Evolutionary conservation across 2,888 invertebrate genomes (phyloP), one percentile per base, ranked within the genome.

Genomic region (Leptinotarsa haldemani): DNA sequence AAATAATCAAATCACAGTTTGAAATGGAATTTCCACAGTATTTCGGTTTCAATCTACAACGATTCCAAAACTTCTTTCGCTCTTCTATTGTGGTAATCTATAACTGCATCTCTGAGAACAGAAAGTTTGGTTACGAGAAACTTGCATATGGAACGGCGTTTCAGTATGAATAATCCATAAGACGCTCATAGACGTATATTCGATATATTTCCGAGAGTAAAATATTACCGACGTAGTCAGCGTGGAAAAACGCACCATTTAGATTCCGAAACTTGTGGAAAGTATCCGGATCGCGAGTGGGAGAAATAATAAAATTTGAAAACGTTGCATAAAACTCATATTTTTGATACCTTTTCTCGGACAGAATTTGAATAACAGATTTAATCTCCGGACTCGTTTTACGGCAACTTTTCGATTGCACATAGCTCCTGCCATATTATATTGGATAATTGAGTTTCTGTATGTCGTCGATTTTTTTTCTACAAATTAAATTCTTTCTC

Each of bases 361-460:
- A 61, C 52, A 18, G 52, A 53, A 67, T 67, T 53, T 67, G 67
- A 67, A 67, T 67, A 53, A 52, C 67, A 67, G 53, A 67, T 67
- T 67, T 40, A 67, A 52, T 67, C 53, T n/a, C 53, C 67, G 20
- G 53, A 67, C 53, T 52, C 67, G 16, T 53, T 67, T n/a, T 13
- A 20, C 53, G 52, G 53, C 25, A 48, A 67, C n/a, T 20, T 67
- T 53, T 47, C 67, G 61, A 61, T 61, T 16, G 61, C 16, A 61
- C 40, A 13, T 9, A 61, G n/a, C 25, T 25, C 15, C 16, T 25
- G 16, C 40, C 7, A 30, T 25, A 61, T 30, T 12, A 30, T 61
- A 61, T 40, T 61, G 30, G 61, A 61, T 61, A 61, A 61, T 61
- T 61, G 61, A 61, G 16, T 61, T 61, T 40, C 18, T 9, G 9